A percentile compares a stretch with the other conserved stretches of the same genome.
Conservation (phyloP, 2,797 vertebrate genomes). For the Megalops cyprinoides region DNA sequence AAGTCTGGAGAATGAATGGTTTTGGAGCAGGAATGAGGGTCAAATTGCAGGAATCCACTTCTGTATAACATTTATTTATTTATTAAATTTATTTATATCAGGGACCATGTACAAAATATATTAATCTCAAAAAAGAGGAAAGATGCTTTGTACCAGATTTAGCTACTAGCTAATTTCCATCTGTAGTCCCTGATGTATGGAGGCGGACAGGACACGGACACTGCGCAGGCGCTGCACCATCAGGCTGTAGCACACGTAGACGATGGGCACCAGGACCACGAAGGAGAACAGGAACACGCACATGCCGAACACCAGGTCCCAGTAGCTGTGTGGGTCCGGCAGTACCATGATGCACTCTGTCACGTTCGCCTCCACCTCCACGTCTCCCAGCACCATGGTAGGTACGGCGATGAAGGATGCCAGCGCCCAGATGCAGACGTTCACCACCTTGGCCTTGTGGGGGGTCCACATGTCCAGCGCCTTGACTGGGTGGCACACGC, state of each 20-base stretch:
- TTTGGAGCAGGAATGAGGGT: background rate
- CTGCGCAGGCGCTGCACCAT: slow-evolving; percentile 81
- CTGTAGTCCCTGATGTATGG: no score
- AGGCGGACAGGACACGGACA: slow-evolving; percentile 81
- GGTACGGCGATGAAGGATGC: slow-evolving; percentile 82
- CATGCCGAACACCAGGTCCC: slow-evolving; percentile 78
- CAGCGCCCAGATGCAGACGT: slow-evolving; percentile 82
- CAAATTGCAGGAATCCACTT: background rate
- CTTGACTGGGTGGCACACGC: slow-evolving; percentile 85
- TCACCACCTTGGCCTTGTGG: slow-evolving; percentile 83
- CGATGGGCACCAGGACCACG: slow-evolving; percentile 80
- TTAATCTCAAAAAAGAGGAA: no score
- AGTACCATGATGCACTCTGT: slow-evolving; percentile 84
- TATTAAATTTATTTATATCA: no score
- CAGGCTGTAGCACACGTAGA: slow-evolving; percentile 83
- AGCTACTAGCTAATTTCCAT: no score
- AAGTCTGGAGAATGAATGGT: background rate
- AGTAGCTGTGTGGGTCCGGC: slow-evolving; percentile 77
- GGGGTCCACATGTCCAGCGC: slow-evolving; percentile 84
- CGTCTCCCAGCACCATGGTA: slow-evolving; percentile 83
- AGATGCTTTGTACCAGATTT: no score
- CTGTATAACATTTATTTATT: no score
- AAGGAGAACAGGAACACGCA: slow-evolving; percentile 86
- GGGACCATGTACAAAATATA: no score
- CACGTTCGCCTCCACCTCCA: slow-evolving; percentile 77